A percentile compares a stretch with the other conserved stretches of the same genome.
These are phyloP conservation scores for Drosophila birchii DNA, from an alignment of 2,888 invertebrate species.

Conservation along the genomic window DNA sequence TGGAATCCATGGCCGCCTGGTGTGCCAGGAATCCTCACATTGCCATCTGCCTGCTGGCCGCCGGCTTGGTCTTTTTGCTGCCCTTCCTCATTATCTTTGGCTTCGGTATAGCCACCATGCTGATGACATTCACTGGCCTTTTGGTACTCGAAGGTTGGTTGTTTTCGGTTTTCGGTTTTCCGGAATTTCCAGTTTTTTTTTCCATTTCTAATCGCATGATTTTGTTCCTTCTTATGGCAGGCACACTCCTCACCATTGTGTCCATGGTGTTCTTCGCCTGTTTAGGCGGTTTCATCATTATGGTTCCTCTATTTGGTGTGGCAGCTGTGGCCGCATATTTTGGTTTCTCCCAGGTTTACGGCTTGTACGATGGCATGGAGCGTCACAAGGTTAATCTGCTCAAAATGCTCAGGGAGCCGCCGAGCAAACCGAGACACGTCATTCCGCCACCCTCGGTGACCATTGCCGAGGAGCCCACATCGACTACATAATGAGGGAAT, in stretches of 20 bases:
- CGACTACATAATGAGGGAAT: not conserved
- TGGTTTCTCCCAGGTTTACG: constrained; percentile 81
- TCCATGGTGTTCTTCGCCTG: constrained; percentile 81
- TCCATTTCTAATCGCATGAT: not conserved
- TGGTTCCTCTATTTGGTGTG: constrained; percentile 71
- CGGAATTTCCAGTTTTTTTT: not conserved
- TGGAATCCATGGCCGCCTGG: constrained; percentile 67
- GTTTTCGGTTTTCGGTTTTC: too few relatives aligned
- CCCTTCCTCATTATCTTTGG: constrained; percentile 81
- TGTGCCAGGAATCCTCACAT: constrained; percentile 72
- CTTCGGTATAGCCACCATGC: constrained; percentile 80
- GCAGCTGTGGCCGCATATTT: constrained; percentile 79
- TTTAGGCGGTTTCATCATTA: constrained; percentile 73
- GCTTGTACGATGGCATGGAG: constrained; percentile 71
- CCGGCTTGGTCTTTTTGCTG: constrained; percentile 64
- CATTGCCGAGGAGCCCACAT: not conserved
- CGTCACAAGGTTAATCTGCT: constrained; percentile 56
- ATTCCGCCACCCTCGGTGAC: not conserved
- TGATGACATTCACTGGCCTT: constrained; percentile 83
- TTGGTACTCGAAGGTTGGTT: constrained; percentile 83
- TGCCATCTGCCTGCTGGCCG: constrained; percentile 68
- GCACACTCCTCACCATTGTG: constrained; percentile 82
- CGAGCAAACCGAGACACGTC: not conserved
- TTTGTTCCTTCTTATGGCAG: constrained; percentile 53
- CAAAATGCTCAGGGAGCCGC: constrained; percentile 48